Percentiles rank a stretch among this genome's conserved stretches.
Evolutionary conservation across 2,797 vertebrate species (phyloP).

Genomic region (Poecilia wingei): DNA sequence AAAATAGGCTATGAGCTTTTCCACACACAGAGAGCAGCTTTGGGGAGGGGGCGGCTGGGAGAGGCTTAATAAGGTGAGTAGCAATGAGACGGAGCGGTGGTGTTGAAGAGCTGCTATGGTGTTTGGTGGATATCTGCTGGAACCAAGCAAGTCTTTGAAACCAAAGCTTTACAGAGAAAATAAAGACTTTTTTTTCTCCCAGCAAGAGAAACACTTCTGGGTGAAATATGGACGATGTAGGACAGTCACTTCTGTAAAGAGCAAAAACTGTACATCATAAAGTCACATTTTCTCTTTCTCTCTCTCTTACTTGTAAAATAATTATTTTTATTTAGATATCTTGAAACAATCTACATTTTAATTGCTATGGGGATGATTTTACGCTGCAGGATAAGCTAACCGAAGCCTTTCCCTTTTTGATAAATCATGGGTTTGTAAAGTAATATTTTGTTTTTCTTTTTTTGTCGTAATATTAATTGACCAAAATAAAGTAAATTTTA

Average conservation of each 20-base stretch:
- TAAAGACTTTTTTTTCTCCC: neutral
- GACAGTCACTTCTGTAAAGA: neutral
- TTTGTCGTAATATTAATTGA: too few relatives aligned
- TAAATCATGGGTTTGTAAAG: too few relatives aligned
- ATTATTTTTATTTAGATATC: too few relatives aligned
- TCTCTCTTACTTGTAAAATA: too few relatives aligned
- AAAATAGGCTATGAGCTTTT: conserved; percentile 88
- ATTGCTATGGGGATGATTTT: too few relatives aligned
- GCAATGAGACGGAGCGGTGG: conserved; percentile 20
- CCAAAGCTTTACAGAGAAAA: neutral
- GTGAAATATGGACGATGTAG: neutral
- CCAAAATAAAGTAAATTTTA: too few relatives aligned
- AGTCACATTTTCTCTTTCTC: neutral
- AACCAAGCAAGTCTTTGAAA: neutral
- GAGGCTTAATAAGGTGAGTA: conserved; percentile 27
- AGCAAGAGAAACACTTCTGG: neutral
- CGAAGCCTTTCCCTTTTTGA: too few relatives aligned
- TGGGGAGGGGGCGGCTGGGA: conserved; percentile 34
- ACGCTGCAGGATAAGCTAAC: too few relatives aligned
- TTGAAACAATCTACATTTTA: too few relatives aligned
- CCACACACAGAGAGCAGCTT: conserved; percentile 86
- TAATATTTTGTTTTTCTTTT: too few relatives aligned
- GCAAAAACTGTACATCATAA: neutral
- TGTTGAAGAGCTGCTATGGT: conserved; percentile 25
- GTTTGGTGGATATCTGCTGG: conserved; percentile 19